A percentile compares a stretch with the other conserved stretches of the same genome.
Conservation (phyloP, 2,113 vertebrate species). For the Hyla sarda region DNA sequence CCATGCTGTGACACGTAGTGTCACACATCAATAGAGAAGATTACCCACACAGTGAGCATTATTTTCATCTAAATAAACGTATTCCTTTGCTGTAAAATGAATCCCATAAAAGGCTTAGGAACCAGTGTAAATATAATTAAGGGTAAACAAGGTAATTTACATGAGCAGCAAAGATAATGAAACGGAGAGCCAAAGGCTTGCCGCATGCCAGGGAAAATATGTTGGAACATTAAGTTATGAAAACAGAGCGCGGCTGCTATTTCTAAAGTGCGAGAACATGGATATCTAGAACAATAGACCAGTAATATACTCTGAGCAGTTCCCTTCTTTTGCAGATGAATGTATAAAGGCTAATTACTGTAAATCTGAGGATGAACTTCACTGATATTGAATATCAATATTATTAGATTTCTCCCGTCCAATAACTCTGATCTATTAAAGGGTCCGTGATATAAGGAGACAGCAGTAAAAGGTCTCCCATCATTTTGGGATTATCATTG, state of each 20-base stretch:
- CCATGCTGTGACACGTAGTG: neutral
- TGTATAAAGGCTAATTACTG: constrained; percentile 23
- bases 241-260: constrained; percentile 22
- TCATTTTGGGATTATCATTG: constrained; percentile 3
- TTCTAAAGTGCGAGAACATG: neutral
- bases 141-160: constrained; percentile 38
- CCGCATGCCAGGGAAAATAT: constrained; percentile 34
- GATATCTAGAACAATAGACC: neutral
- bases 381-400: constrained; percentile 36
- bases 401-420: neutral
- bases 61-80: neutral
- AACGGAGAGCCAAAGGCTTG: constrained; percentile 13
- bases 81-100: neutral
- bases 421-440: constrained; percentile 33
- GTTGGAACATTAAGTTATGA: constrained; percentile 46
- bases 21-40: neutral
- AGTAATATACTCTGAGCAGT: neutral
- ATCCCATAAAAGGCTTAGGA: neutral
- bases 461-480: constrained; percentile 17
- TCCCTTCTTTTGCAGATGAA: constrained; percentile 27
- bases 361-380: constrained; percentile 32
- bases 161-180: constrained; percentile 21
- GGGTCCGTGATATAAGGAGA: neutral
- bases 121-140: constrained; percentile 42
- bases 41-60: neutral